phyloP scores from a whole-genome alignment of 2,888 invertebrate species.

The Acronicta psi region DNA sequence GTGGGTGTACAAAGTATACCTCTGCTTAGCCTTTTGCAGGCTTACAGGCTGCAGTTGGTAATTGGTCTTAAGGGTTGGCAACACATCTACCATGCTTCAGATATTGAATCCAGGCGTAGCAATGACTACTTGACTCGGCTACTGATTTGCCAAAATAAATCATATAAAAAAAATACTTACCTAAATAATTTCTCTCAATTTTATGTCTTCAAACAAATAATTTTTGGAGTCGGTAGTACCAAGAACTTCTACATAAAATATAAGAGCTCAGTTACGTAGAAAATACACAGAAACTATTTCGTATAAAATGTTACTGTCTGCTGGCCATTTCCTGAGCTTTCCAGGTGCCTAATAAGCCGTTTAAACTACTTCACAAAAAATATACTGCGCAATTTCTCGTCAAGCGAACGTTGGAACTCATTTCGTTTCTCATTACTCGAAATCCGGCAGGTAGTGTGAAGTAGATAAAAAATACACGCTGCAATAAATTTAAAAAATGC shows the following conservation, averaged over 20 bases:
- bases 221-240: conserved; percentile 11
- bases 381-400: conserved; percentile 46
- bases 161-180: too few relatives aligned
- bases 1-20: too few relatives aligned
- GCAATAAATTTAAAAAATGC: conserved; percentile 63
- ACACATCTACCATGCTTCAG: too few relatives aligned
- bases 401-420: conserved; percentile 52
- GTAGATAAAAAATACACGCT: conserved; percentile 59
- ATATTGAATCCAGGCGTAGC: too few relatives aligned
- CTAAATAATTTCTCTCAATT: too few relatives aligned
- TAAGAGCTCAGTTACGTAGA: conserved; percentile 31
- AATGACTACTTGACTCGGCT: too few relatives aligned
- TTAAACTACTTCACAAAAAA: conserved; percentile 36
- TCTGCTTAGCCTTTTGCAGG: too few relatives aligned
- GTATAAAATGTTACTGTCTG: conserved; percentile 46
- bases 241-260: conserved; percentile 29
- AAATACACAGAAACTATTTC: conserved; percentile 44
- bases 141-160: too few relatives aligned
- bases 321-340: conserved; percentile 36
- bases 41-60: too few relatives aligned
- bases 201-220: neutral
- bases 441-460: conserved; percentile 56
- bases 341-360: conserved; percentile 47
- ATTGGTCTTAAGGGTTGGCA: too few relatives aligned
- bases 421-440: conserved; percentile 60